Conservation (phyloP, 2,888 invertebrate genomes). For the Nycteola revayana region DNA sequence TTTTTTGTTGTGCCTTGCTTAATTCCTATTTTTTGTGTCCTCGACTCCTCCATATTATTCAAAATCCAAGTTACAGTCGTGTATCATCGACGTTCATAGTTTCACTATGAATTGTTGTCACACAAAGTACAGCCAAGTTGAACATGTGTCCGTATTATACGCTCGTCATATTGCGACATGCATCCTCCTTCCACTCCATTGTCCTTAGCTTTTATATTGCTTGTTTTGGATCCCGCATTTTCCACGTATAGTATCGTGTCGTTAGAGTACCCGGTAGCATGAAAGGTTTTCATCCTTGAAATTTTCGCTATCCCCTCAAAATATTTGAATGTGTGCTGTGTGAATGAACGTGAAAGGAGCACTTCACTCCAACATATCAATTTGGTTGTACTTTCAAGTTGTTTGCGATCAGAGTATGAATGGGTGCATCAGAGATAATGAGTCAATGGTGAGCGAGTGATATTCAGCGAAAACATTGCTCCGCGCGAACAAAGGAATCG, state of each 20-base stretch:
- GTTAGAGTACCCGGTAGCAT: slow-evolving; percentile 31
- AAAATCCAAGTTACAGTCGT: no score
- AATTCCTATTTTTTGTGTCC: slow-evolving; percentile 16
- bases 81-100: no score
- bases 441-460: slow-evolving; percentile 67
- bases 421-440: slow-evolving; percentile 37
- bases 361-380: slow-evolving; percentile 42
- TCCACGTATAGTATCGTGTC: slow-evolving; percentile 45
- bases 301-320: slow-evolving; percentile 5
- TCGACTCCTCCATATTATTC: no score
- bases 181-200: slow-evolving; percentile 44
- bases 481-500: slow-evolving; percentile 43
- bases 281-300: slow-evolving; percentile 16
- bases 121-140: slow-evolving; percentile 76
- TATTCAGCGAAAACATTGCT: slow-evolving; percentile 71
- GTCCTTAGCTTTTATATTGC: slow-evolving; percentile 40
- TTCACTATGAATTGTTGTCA: slow-evolving; percentile 14
- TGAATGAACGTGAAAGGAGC: slow-evolving; percentile 27
- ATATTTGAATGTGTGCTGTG: slow-evolving; percentile 16
- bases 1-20: slow-evolving; percentile 4
- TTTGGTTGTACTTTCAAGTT: slow-evolving; percentile 74
- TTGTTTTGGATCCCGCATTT: slow-evolving; percentile 59
- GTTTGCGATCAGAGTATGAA: slow-evolving; percentile 65
- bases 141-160: slow-evolving; percentile 49
- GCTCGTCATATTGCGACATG: slow-evolving; percentile 65